phyloP scores from a whole-genome alignment of 1,140 invertebrate species.

The Heliconius eleuchia region DNA sequence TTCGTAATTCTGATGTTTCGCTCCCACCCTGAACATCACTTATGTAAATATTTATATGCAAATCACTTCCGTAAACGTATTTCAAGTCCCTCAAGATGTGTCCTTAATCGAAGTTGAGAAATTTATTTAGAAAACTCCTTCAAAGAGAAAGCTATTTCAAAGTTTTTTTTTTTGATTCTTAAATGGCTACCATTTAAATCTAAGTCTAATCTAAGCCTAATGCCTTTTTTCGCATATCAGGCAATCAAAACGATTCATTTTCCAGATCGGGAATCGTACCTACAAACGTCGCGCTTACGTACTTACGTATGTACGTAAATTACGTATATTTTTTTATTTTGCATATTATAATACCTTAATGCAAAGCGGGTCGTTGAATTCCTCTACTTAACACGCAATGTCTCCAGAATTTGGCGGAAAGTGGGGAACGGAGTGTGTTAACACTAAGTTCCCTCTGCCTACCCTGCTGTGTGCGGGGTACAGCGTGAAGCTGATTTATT shows the following conservation, averaged over 20 bases:
- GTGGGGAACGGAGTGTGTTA: too few relatives aligned
- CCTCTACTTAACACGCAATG: too few relatives aligned
- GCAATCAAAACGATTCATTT: neutral
- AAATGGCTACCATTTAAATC: neutral
- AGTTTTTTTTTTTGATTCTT: neutral
- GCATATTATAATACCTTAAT: too few relatives aligned
- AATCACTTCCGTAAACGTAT: conserved; percentile 25
- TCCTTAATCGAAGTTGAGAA: conserved; percentile 31
- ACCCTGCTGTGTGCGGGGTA: too few relatives aligned
- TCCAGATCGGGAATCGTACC: too few relatives aligned
- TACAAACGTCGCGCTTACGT: too few relatives aligned
- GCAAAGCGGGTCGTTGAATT: too few relatives aligned
- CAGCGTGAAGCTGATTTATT: too few relatives aligned
- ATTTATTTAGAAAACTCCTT: conserved; percentile 11
- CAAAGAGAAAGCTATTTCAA: neutral
- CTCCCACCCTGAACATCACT: neutral
- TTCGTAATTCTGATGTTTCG: neutral
- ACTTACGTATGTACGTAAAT: too few relatives aligned
- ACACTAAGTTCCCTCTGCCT: too few relatives aligned
- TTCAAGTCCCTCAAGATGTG: conserved; percentile 29
- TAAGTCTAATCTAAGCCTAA: neutral
- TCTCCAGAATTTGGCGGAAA: too few relatives aligned
- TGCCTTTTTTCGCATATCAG: neutral
- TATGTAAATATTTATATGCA: conserved; percentile 24
- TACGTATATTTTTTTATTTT: too few relatives aligned